Percentiles rank a stretch among this genome's conserved stretches.
Evolutionary conservation across 2,888 invertebrate genomes (phyloP).

Genomic region (Lagria hirta): DNA sequence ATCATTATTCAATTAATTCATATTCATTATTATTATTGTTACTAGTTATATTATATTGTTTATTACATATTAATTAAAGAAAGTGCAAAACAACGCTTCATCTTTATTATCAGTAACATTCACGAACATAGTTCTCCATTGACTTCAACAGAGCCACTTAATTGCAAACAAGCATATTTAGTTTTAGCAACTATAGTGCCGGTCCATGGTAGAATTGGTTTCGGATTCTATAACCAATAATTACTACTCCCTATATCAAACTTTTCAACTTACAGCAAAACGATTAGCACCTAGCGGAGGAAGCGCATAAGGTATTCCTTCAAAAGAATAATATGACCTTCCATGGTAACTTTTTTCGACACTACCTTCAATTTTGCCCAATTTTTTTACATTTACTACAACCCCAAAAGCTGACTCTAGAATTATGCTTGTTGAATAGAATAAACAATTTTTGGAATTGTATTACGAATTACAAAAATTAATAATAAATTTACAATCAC

Average conservation of each 20-base stretch:
- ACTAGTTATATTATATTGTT: too few relatives aligned
- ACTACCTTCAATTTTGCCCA: constrained; percentile 7
- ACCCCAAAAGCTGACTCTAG: too few relatives aligned
- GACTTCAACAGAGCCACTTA: constrained; percentile 25
- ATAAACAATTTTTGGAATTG: too few relatives aligned
- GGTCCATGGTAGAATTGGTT: constrained; percentile 60
- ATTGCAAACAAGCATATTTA: constrained; percentile 46
- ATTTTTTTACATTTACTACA: constrained; percentile 1
- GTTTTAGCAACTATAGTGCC: constrained; percentile 67
- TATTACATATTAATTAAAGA: too few relatives aligned
- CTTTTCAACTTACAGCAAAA: constrained; percentile 53
- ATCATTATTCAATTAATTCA: too few relatives aligned
- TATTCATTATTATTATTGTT: too few relatives aligned
- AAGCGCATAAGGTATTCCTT: constrained; percentile 67
- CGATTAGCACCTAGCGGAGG: constrained; percentile 64
- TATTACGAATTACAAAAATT: constrained; percentile 2
- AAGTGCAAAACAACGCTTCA: too few relatives aligned
- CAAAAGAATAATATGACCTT: constrained; percentile 59
- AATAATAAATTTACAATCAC: constrained; percentile 4
- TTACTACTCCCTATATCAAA: constrained; percentile 53
- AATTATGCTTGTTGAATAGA: too few relatives aligned
- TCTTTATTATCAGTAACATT: too few relatives aligned
- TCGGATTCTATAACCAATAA: too few relatives aligned
- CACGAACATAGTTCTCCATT: neutral
- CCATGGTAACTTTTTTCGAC: constrained; percentile 32